Evolutionary conservation across 2,113 vertebrate species (phyloP).

Genomic region (Phyllopteryx taeniolatus): DNA sequence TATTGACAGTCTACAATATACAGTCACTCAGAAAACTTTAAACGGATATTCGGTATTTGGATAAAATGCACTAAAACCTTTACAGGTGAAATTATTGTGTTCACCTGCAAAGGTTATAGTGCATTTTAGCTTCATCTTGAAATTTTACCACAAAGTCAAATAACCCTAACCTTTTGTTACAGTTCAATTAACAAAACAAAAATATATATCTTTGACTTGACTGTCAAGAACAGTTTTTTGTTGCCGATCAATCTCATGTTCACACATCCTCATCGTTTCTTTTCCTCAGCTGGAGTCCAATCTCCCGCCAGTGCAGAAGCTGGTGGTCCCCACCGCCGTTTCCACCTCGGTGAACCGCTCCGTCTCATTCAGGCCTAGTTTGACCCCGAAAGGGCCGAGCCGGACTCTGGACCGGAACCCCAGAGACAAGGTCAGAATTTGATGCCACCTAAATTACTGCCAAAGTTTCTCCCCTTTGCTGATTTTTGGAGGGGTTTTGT

Average conservation of each 20-base stretch:
- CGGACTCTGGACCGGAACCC: constrained; percentile 69
- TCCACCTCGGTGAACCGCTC: constrained; percentile 76
- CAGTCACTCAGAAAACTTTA: no score
- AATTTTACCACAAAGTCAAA: no score
- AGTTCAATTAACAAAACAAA: no score
- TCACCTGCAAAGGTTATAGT: no score
- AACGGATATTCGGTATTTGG: no score
- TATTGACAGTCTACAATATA: no score
- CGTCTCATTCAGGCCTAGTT: constrained; percentile 87
- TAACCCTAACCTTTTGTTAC: no score
- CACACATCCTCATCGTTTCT: neutral
- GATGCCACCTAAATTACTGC: neutral
- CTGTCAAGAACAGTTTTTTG: neutral
- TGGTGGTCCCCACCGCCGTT: constrained; percentile 79
- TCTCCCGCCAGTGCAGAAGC: constrained; percentile 86
- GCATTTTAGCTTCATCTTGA: no score
- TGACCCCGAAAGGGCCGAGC: constrained; percentile 77
- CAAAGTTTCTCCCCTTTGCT: constrained; percentile 1
- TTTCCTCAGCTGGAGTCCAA: constrained; percentile 77
- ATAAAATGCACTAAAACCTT: no score
- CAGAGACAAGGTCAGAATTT: constrained; percentile 59
- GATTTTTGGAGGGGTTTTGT: neutral
- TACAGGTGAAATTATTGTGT: no score
- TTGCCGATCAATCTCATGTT: neutral
- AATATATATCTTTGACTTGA: neutral